Conservation (phyloP, 2,888 invertebrate species). For the Orgyia antiqua region DNA sequence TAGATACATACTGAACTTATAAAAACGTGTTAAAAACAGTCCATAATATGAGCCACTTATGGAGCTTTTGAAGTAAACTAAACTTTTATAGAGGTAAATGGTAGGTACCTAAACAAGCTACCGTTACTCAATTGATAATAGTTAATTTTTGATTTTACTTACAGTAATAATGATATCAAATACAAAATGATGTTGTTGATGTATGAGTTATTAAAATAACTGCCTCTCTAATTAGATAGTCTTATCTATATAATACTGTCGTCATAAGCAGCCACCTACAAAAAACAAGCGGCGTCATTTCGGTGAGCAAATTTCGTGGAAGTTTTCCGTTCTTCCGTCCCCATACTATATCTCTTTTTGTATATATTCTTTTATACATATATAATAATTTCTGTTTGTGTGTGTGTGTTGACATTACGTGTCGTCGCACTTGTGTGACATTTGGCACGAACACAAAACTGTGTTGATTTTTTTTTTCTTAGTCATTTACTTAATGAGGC, state of each 20-base stretch:
- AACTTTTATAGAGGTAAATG: too few relatives aligned
- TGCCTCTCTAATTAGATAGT: constrained; percentile 36
- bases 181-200: too few relatives aligned
- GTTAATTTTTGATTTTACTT: too few relatives aligned
- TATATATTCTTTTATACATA: constrained; percentile 35
- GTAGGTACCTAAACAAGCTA: too few relatives aligned
- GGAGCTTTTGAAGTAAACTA: too few relatives aligned
- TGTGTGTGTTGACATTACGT: constrained; percentile 36
- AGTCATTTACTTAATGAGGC: constrained; percentile 3
- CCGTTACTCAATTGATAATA: too few relatives aligned
- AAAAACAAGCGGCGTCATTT: constrained; percentile 77
- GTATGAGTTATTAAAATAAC: too few relatives aligned
- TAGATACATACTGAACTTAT: too few relatives aligned
- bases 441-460: constrained; percentile 26
- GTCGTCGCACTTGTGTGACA: constrained; percentile 28
- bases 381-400: constrained; percentile 37
- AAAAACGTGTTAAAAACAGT: too few relatives aligned
- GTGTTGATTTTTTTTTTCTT: constrained; percentile 7
- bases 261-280: constrained; percentile 69
- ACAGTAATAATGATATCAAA: too few relatives aligned
- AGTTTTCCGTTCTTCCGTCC: constrained; percentile 64
- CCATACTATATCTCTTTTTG: constrained; percentile 48
- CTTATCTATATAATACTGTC: constrained; percentile 44
- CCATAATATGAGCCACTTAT: too few relatives aligned
- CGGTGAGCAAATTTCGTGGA: constrained; percentile 74